Evolutionary conservation across 1,140 invertebrate genomes (phyloP).

Genomic region (Sycophaga agraensis): DNA sequence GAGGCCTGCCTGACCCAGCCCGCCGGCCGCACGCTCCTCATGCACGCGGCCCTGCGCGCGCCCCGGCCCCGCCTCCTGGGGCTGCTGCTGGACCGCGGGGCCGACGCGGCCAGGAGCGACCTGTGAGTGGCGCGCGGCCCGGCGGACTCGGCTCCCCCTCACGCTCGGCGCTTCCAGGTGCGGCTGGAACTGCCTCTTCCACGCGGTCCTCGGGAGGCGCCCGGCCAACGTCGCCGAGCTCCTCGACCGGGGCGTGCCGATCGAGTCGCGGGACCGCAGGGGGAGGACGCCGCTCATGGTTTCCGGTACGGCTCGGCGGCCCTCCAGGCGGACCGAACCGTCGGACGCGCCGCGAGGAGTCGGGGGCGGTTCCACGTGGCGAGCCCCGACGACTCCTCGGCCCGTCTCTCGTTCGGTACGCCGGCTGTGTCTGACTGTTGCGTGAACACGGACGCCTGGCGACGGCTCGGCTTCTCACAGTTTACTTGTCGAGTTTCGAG

Average conservation of each 20-base stretch:
- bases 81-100: slow-evolving; percentile 32
- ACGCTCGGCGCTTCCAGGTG: slow-evolving; percentile 23
- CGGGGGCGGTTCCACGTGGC: too few species aligned
- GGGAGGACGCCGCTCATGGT: slow-evolving; percentile 39
- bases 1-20: slow-evolving; percentile 32
- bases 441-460: too few species aligned
- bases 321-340: too few species aligned
- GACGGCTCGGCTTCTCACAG: too few species aligned
- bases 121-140: slow-evolving; percentile 22
- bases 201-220: slow-evolving; percentile 32
- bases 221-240: slow-evolving; percentile 45
- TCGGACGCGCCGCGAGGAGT: too few species aligned
- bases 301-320: too few species aligned
- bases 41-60: slow-evolving; percentile 33
- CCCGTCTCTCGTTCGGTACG: too few species aligned
- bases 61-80: slow-evolving; percentile 30
- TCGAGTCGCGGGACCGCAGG: slow-evolving; percentile 37
- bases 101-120: slow-evolving; percentile 25
- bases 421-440: too few species aligned
- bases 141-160: neutral
- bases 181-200: slow-evolving; percentile 33
- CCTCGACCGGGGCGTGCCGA: slow-evolving; percentile 45
- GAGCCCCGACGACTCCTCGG: too few species aligned
- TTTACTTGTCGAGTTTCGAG: slow-evolving; percentile 34
- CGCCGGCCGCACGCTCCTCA: slow-evolving; percentile 32